phyloP scores from a whole-genome alignment of 2,113 vertebrate genomes.

The Sarotherodon lohbergeri region DNA sequence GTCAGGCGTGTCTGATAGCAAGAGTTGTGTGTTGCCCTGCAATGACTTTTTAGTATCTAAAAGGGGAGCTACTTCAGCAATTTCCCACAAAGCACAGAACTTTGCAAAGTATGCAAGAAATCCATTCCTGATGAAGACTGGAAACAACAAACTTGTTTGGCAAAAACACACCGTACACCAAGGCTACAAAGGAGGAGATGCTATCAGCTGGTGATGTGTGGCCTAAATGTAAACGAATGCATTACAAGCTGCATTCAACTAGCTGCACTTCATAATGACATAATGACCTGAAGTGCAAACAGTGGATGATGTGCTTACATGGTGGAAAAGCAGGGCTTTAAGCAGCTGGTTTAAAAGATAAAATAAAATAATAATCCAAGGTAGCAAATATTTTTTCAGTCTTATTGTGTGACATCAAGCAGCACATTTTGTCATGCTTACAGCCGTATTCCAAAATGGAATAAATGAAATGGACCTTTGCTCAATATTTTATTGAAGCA shows the following conservation, averaged over 20 bases:
- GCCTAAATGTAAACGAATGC: not conserved
- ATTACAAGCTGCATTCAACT: not conserved
- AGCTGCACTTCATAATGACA: not conserved
- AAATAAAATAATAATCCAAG: not conserved
- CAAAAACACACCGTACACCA: not conserved
- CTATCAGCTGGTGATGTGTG: not conserved
- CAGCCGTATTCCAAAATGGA: not conserved
- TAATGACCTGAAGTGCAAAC: not conserved
- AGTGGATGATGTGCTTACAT: not conserved
- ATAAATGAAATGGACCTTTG: not conserved
- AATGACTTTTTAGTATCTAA: not conserved
- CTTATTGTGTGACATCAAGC: not conserved
- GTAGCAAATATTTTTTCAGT: not conserved
- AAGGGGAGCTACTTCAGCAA: not conserved
- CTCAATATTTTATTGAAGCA: not conserved
- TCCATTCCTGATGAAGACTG: not conserved
- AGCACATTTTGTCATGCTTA: not conserved
- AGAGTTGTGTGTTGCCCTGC: not conserved
- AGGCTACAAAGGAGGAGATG: not conserved
- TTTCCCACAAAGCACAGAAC: not conserved
- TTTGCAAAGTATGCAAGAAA: not conserved
- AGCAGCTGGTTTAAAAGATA: not conserved
- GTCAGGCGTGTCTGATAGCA: not conserved
- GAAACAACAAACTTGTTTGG: not conserved
- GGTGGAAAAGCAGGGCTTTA: not conserved